Evolutionary conservation across 2,888 invertebrate species (phyloP).

Genomic region (Melieria crassipennis): DNA sequence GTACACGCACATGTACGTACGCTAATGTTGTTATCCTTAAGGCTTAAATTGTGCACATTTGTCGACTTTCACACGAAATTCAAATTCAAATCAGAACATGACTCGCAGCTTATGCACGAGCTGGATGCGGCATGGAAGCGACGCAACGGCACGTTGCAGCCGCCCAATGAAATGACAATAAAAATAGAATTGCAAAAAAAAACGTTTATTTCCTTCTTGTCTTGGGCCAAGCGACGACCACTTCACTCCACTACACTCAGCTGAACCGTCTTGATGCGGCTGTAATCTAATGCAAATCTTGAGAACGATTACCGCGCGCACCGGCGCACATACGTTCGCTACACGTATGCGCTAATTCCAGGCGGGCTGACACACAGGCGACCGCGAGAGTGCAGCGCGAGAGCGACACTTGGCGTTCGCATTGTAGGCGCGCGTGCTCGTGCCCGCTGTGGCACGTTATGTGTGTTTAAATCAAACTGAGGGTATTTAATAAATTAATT

Average conservation of each 20-base stretch:
- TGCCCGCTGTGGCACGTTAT: constrained; percentile 21
- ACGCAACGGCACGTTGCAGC: too few relatives aligned
- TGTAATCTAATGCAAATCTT: constrained; percentile 42
- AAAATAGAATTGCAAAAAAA: constrained; percentile 3
- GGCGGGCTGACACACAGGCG: background rate
- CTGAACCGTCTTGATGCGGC: constrained; percentile 21
- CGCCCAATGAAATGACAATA: background rate
- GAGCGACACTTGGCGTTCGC: too few relatives aligned
- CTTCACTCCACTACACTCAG: constrained; percentile 17
- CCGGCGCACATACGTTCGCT: constrained; percentile 11
- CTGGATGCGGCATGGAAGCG: too few relatives aligned
- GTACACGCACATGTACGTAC: constrained; percentile 14
- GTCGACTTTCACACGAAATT: constrained; percentile 47
- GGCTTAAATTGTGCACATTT: constrained; percentile 46
- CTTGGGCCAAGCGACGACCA: constrained; percentile 25
- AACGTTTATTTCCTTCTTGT: constrained; percentile 29
- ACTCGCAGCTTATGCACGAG: constrained; percentile 10
- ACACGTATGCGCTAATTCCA: constrained; percentile 12
- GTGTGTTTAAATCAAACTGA: constrained; percentile 35
- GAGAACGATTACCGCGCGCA: constrained; percentile 27
- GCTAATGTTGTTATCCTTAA: constrained; percentile 43
- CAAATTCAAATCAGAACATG: constrained; percentile 42
- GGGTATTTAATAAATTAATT: constrained; percentile 43
- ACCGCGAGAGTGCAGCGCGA: too few relatives aligned
- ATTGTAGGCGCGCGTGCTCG: background rate